These are phyloP conservation scores for Drosophila lini DNA, from an alignment of 1,140 invertebrate genomes.

Conservation along the genomic window DNA sequence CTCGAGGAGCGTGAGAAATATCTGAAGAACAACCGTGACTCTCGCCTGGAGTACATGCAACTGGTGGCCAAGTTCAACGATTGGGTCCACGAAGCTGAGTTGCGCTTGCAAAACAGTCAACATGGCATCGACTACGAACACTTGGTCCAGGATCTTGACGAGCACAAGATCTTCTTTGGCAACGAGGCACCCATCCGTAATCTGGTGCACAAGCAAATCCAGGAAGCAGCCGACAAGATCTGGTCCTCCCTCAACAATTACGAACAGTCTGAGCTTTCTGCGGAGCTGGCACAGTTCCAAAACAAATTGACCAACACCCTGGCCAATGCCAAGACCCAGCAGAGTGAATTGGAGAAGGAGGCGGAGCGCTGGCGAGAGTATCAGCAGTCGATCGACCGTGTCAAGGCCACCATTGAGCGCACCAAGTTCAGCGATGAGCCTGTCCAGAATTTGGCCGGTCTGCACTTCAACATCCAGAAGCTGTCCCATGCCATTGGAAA, in stretches of 20 bases:
- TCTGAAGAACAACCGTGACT: constrained; percentile 91
- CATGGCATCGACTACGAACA: constrained; percentile 95
- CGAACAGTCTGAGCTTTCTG: constrained; percentile 92
- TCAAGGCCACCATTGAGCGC: constrained; percentile 89
- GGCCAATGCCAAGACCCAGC: constrained; percentile 91
- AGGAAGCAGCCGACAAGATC: constrained; percentile 93
- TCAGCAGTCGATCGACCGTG: constrained; percentile 89
- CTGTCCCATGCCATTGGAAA: constrained; percentile 91
- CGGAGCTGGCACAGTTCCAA: constrained; percentile 91
- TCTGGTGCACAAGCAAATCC: constrained; percentile 91
- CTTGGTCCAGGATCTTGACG: constrained; percentile 91
- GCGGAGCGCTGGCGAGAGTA: constrained; percentile 93
- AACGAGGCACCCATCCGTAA: constrained; percentile 91
- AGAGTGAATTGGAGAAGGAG: constrained; percentile 90
- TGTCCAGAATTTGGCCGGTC: constrained; percentile 89
- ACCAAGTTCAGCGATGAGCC: constrained; percentile 90
- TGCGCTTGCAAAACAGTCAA: constrained; percentile 90
- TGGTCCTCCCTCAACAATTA: constrained; percentile 91
- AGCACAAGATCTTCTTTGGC: constrained; percentile 94
- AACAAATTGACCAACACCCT: constrained; percentile 92
- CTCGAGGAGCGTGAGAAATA: constrained; percentile 92
- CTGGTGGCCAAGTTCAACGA: constrained; percentile 91
- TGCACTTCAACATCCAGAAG: constrained; percentile 92
- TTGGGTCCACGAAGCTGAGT: constrained; percentile 94
- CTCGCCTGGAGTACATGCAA: constrained; percentile 89